phyloP scores from a whole-genome alignment of 1,140 invertebrate genomes.

The Lepidurus apus region DNA sequence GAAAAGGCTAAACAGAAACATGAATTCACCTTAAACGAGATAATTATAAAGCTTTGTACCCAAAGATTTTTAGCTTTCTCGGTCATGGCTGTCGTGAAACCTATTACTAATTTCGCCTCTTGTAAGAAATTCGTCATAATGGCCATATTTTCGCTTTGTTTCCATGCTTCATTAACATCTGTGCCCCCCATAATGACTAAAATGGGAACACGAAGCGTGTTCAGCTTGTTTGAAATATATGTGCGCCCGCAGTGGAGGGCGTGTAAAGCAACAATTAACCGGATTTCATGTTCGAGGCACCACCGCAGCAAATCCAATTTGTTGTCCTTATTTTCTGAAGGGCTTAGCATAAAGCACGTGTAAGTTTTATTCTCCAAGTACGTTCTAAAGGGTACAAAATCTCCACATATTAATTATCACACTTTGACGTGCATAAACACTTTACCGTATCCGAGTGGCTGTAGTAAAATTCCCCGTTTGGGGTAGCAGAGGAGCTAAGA shows the following conservation, averaged over 20 bases:
- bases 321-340: neutral
- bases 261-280: neutral
- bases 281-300: neutral
- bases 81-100: neutral
- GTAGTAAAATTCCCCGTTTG: neutral
- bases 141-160: neutral
- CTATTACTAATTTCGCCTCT: neutral
- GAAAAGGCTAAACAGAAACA: neutral
- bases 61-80: neutral
- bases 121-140: neutral
- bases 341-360: neutral
- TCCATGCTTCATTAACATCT: neutral
- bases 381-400: neutral
- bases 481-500: neutral
- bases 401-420: neutral
- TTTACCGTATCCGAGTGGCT: neutral
- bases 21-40: too few species aligned
- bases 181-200: neutral
- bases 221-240: neutral
- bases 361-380: neutral
- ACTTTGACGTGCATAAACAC: neutral
- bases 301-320: neutral
- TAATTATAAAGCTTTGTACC: neutral
- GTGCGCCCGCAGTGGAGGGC: neutral
- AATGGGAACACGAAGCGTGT: neutral